Evolutionary conservation across 1,140 invertebrate species (phyloP).

Genomic region (Mylabris phalerata): DNA sequence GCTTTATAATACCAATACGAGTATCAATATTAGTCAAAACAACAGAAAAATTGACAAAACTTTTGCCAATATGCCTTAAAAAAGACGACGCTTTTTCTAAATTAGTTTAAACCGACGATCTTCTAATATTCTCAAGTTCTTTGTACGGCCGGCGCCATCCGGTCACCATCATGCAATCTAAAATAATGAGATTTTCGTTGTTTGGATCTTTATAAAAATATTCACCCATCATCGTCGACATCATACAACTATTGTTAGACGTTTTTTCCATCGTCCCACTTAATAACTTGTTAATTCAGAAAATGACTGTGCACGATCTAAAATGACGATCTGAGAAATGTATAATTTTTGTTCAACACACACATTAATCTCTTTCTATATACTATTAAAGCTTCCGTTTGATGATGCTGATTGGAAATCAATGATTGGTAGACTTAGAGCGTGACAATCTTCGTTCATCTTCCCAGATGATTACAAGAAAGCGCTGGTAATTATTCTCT

Average conservation of each 20-base stretch:
- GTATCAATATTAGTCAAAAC: too few relatives aligned
- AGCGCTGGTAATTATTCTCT: constrained; percentile 17
- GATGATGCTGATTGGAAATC: constrained; percentile 10
- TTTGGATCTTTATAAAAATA: too few relatives aligned
- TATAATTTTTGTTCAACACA: constrained; percentile 11
- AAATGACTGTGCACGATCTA: constrained; percentile 15
- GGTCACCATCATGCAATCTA: too few relatives aligned
- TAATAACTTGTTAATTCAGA: constrained; percentile 17
- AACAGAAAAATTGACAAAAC: too few relatives aligned
- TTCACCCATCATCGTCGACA: constrained; percentile 2
- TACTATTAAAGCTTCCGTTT: constrained; percentile 13
- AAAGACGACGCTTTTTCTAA: too few relatives aligned
- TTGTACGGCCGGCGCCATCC: too few relatives aligned
- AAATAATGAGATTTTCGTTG: constrained; percentile 13
- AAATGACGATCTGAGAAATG: constrained; percentile 9
- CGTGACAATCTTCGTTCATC: constrained; percentile 17
- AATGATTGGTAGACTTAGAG: constrained; percentile 10
- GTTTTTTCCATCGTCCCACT: not conserved
- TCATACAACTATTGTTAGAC: too few relatives aligned
- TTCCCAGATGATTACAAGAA: constrained; percentile 19
- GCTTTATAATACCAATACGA: too few relatives aligned
- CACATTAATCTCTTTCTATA: not conserved
- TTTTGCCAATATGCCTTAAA: too few relatives aligned
- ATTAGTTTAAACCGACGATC: too few relatives aligned
- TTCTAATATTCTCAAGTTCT: too few relatives aligned